Conservation (phyloP, 2,113 vertebrate genomes). For the Planiliza haematocheilus region DNA sequence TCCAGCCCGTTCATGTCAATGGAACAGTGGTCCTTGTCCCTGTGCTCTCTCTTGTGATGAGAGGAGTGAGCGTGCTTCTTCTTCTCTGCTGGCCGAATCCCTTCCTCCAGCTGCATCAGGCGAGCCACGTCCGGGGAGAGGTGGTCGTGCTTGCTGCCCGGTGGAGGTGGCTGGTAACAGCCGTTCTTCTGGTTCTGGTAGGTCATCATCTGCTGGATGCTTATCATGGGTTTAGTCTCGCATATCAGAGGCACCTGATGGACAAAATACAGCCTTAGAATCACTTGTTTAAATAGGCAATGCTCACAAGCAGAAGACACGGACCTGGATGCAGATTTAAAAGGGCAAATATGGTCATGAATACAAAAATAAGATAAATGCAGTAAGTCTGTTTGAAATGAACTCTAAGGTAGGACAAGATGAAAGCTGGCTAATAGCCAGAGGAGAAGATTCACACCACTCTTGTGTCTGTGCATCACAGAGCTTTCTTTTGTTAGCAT, state of each 20-base stretch:
- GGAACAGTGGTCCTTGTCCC: slow-evolving; percentile 91
- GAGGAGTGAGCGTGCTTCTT: slow-evolving; percentile 77
- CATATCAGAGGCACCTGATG: slow-evolving; percentile 88
- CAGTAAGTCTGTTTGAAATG: neutral
- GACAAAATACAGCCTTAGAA: neutral
- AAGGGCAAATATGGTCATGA: too few relatives aligned
- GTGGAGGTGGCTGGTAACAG: slow-evolving; percentile 81
- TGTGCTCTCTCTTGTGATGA: slow-evolving; percentile 79
- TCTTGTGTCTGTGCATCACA: neutral
- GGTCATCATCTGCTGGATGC: slow-evolving; percentile 93
- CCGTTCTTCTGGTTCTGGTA: slow-evolving; percentile 95
- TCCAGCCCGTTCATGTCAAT: slow-evolving; percentile 96
- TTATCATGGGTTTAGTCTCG: slow-evolving; percentile 92
- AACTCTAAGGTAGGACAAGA: neutral
- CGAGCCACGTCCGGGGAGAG: slow-evolving; percentile 83
- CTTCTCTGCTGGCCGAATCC: slow-evolving; percentile 81
- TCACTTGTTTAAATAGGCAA: neutral
- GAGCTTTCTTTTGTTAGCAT: neutral
- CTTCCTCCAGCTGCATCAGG: slow-evolving; percentile 89
- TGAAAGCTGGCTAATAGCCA: too few relatives aligned
- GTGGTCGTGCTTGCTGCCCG: slow-evolving; percentile 82
- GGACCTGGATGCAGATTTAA: too few relatives aligned
- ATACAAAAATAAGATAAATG: too few relatives aligned
- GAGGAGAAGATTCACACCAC: neutral
- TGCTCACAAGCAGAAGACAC: neutral